Base-by-base conservation (phyloP, 2,888 invertebrate species). In the Arge pagana region DNA sequence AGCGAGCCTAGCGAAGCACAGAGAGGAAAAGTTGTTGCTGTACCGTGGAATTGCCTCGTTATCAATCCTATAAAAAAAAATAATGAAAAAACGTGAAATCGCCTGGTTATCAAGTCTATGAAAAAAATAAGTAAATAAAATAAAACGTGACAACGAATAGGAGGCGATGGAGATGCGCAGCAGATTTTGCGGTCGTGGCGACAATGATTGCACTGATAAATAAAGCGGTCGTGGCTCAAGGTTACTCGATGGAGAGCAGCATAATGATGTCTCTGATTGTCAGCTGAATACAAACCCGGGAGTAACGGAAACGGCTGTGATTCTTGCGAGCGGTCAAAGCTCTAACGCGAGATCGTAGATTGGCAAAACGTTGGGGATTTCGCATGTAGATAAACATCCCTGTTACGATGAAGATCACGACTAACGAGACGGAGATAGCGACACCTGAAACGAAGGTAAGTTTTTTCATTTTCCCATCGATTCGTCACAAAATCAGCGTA, bases 241-340 rank as follows among this genome's bases (percentile, higher is more conserved):
- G 24, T 13, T 24, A 6, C 39, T 23, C 3, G 13, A 39, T 39
- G 21, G 23, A 23, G 24, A 8, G 8, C 8, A 11, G 18, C 3
- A 39, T 24, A 39, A 39, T 39, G 24, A 15, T 13, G 39, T 23
- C 26, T 23, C 41, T 11, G 18, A 23, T 41, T 18, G 16, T 2
- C 13, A 13, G 18, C 13, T 39, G 18, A 11, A 42, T 39, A 55
- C 66, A 13, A 60, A 72, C 72, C 61, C 68, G 67, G 40, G 66
- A 68, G 52, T 72, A 72, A 28, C 67, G 65, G 28, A 71, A 70
- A 2, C 66, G 61, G 33, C 65, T 60, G 35, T 58, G 56, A 26
- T 59, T 51, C 40, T 61, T 59, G 16, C 63, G 60, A n/a, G 59
- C 57, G 7, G 52, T 50, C 26, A 57, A 50, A 4, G 60, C 59